phyloP scores from a whole-genome alignment of 2,888 invertebrate species.

The Zootermopsis nevadensis region DNA sequence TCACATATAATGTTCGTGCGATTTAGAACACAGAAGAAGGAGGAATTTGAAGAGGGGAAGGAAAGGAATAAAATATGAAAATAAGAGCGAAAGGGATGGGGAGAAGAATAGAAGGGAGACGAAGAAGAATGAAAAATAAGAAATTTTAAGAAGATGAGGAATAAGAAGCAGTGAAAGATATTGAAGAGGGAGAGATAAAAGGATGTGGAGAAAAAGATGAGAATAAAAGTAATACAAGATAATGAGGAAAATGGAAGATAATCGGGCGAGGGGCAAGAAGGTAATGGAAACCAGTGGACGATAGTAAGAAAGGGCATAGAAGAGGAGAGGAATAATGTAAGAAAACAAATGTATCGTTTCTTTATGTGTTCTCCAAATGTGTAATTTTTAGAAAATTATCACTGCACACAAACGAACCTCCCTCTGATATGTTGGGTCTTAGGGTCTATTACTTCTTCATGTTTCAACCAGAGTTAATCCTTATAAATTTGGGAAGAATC shows the following conservation, averaged over 20 bases:
- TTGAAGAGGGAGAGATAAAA: not conserved
- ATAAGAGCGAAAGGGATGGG: not conserved
- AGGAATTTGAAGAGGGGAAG: not conserved
- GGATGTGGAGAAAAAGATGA: not conserved
- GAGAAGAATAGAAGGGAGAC: not conserved
- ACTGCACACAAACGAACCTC: no score
- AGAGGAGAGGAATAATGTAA: not conserved
- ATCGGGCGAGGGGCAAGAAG: not conserved
- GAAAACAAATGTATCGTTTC: no score
- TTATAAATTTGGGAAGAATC: no score
- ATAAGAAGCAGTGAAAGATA: not conserved
- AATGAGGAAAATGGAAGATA: not conserved
- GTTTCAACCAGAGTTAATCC: no score
- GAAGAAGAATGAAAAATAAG: not conserved
- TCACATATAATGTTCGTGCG: no score
- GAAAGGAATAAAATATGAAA: not conserved
- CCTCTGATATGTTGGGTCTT: no score
- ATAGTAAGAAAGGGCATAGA: not conserved
- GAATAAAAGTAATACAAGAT: not conserved
- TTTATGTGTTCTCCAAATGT: no score
- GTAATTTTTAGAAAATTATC: no score
- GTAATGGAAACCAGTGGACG: not conserved
- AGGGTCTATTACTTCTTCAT: no score
- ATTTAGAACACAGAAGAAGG: not conserved
- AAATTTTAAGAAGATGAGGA: not conserved